Base-by-base conservation (phyloP, 2,888 invertebrate genomes). In the Rhabditoides inermis region DNA sequence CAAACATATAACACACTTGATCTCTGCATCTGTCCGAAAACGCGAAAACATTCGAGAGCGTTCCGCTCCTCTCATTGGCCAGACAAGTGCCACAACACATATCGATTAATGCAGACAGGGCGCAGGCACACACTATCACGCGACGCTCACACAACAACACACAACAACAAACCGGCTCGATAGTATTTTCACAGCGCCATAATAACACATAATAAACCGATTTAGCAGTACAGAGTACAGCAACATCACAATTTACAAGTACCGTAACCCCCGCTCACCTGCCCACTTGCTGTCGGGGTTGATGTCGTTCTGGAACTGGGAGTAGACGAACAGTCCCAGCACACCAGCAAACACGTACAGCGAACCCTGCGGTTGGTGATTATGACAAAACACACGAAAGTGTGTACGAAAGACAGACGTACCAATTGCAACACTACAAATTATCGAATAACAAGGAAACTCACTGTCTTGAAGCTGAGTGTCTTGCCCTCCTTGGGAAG, bases 211-310 rank as follows among this genome's bases (percentile, higher is more conserved):
- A n/a, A n/a, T n/a, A n/a, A n/a, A n/a, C n/a, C n/a, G n/a, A n/a
- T n/a, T n/a, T n/a, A n/a, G 35, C 35, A 12, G 10, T 32, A 15
- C 10, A 32, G 15, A 32, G 15, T 12, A 32, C 15, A 10, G 10
- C 10, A 15, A 32, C 35, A 32, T 32, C 10, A 12, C 10, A 32
- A 32, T 12, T 12, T 32, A 15, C 35, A 32, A n/a, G n/a, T n/a
- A n/a, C n/a, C n/a, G n/a, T n/a, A n/a, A n/a, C n/a, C n/a, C n/a
- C 35, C 23, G 61, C 65, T 58, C 39, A 65, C 68, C 51, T n/a
- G 61, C 68, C 62, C 66, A 69, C 26, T 56, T 59, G 27, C 68
- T 68, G 40, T 70, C 69, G 25, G 71, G 71, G 56, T 71, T 71
- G 42, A 66, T 60, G 39, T 60, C 60, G 25, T 63, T 51, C 49